Evolutionary conservation across 2,797 vertebrate genomes (phyloP).

Genomic region (Avahi laniger): DNA sequence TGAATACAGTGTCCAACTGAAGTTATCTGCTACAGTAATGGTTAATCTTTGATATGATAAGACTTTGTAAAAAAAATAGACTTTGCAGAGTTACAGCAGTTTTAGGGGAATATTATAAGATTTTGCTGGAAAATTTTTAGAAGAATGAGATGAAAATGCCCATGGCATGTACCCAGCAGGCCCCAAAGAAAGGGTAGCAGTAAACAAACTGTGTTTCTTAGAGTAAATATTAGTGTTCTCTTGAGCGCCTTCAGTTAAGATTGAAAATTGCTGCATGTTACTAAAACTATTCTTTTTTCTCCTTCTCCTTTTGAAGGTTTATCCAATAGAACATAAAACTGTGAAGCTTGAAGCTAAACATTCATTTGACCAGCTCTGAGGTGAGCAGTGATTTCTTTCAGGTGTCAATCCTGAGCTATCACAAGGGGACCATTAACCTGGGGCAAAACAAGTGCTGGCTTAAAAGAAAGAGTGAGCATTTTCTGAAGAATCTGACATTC

Average conservation of each 20-base stretch:
- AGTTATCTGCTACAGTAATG: neutral
- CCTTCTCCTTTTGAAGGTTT: constrained; percentile 1
- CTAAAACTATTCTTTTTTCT: neutral
- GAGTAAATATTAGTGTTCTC: constrained; percentile 72
- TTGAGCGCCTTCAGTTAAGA: constrained; percentile 57
- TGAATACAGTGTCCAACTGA: neutral
- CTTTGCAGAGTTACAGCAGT: neutral
- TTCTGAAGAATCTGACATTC: neutral
- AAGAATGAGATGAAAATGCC: constrained; percentile 37
- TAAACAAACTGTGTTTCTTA: constrained; percentile 69
- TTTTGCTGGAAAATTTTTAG: constrained; percentile 57
- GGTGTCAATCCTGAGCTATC: neutral
- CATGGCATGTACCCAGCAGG: neutral
- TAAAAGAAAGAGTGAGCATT: neutral
- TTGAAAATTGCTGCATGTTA: constrained; percentile 45
- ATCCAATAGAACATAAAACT: neutral
- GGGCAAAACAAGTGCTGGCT: neutral
- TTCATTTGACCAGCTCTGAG: neutral
- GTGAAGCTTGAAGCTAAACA: neutral
- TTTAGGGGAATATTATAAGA: neutral
- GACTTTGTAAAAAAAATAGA: neutral
- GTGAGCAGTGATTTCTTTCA: constrained; percentile 22
- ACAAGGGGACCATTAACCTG: neutral
- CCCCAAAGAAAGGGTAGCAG: constrained; percentile 56
- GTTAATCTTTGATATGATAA: neutral